phyloP scores from a whole-genome alignment of 2,113 vertebrate genomes.

The Ondatra zibethicus region DNA sequence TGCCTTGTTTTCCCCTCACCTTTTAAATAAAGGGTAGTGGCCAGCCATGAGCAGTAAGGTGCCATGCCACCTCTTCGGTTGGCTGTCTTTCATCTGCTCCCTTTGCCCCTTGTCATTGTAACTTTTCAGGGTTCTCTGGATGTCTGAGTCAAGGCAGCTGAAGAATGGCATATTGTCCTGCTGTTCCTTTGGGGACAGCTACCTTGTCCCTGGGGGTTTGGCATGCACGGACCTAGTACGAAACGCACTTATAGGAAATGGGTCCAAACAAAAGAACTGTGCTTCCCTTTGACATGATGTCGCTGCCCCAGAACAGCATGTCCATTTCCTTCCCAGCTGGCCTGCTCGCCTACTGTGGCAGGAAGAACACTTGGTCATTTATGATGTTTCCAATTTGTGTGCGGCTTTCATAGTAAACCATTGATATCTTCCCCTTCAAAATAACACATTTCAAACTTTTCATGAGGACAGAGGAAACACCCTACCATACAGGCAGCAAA shows the following conservation, averaged over 20 bases:
- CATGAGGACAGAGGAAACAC: background rate
- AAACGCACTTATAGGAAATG: conserved; percentile 86
- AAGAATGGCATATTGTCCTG: conserved; percentile 82
- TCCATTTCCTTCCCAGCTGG: conserved; percentile 87
- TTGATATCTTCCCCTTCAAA: conserved; percentile 59
- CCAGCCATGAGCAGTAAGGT: conserved; percentile 75
- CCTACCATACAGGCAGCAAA: background rate
- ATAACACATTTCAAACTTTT: background rate
- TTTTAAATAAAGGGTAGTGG: conserved; percentile 79
- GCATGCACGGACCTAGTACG: conserved; percentile 82
- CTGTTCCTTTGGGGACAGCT: conserved; percentile 82
- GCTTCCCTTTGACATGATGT: conserved; percentile 85
- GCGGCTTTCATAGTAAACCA: conserved; percentile 71
- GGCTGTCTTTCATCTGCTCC: conserved; percentile 71
- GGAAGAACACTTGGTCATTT: conserved; percentile 68
- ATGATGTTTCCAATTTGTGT: conserved; percentile 69
- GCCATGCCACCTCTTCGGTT: conserved; percentile 75
- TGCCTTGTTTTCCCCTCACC: conserved; percentile 36
- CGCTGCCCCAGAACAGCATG: conserved; percentile 85
- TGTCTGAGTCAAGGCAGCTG: conserved; percentile 76
- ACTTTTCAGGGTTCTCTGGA: conserved; percentile 65
- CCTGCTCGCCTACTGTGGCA: conserved; percentile 79
- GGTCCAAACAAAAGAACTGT: conserved; percentile 86
- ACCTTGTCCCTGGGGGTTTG: conserved; percentile 82
- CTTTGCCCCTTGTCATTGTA: background rate